Evolutionary conservation across 2,797 vertebrate genomes (phyloP), one percentile per base, ranked within the genome.

Genomic region (Sciurus vulgaris): DNA sequence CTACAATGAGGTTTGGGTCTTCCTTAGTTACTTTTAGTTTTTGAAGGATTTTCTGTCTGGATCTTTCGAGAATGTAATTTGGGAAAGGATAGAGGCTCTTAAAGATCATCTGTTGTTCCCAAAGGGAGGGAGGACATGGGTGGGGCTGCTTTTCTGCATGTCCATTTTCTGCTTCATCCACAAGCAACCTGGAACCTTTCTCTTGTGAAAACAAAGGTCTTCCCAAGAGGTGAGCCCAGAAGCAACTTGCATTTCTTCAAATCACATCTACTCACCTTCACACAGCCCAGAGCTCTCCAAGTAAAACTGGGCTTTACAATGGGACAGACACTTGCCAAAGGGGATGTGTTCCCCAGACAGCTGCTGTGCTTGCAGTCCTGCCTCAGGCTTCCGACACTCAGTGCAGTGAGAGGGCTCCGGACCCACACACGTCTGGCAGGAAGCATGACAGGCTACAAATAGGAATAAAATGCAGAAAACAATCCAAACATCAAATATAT

Each of bases 361-460:
- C 10, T 88, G 94, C 24, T 97, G 98, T 0, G 97, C 98, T 84
- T 98, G 98, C 38, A 99, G 98, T 0, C 97, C 98, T 0, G 99
- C 98, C 90, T 98, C 98, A 0, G 98, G 98, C 14, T 98, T 98
- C 86, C 95, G 93, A 96, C 99, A 99, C 30, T 4, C 93, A 2
- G 98, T 98, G 85, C 99, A 99, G 61, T 98, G 98, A 0, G 98
- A 98, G 3, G 97, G 93, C 8, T 98, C 97, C 0, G 99, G 99
- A 9, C 99, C 99, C 3, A 99, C 11, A 30, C 99, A 99, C 4
- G 98, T 97, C 3, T 97, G 98, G 91, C 99, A 99, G 56, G 99
- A 99, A 0, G 98, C 97, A 67, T 99, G 99, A 41, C 99, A 99
- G 72, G 98, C 99, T 99, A 96, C 4, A 89, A 49, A 81, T 6